Evolutionary conservation across 2,888 invertebrate species (phyloP), one percentile per base, ranked within the genome.

Genomic region (Noctua janthe): DNA sequence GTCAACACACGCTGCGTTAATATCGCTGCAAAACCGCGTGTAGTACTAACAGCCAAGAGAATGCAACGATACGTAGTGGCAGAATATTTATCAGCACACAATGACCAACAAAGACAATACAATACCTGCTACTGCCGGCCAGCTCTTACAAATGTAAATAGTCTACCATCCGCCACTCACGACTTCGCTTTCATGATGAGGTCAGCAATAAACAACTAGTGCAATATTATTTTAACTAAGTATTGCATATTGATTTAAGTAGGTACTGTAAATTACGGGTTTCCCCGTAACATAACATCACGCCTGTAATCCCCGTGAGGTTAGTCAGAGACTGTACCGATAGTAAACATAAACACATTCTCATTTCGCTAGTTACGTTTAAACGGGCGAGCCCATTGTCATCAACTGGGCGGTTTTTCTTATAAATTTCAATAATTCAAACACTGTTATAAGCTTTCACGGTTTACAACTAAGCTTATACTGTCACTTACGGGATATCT

Each of bases 121-220:
- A 86, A 72, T 78, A 76, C 35, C 13, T 47, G 74, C 62, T n/a
- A 29, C 64, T 82, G 23, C 62, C 69, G 72, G 76, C 29, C 59
- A 29, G 51, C 39, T 78, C 77, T 71, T 83, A 88, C 73, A 89
- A 49, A 80, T 89, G 81, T 81, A 84, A 87, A 84, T 84, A 51
- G 49, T 72, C 64, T 6, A 8, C 35, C 59, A 75, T 69, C 71
- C 64, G 49, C 43, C 47, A 13, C 39, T 80, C 87, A 83, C 89
- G 86, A 87, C 75, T 70, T 77, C 64, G 62, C 73, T 79, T 87
- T 78, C 67, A 72, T 78, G 35, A 71, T 83, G 54, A 80, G 66
- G 51, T 72, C 77, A 75, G 64, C 20, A 76, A 54, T 76, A 79
- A 74, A 79, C 51, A 80, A 74, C 59, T 81, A 74, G 49, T 71